Evolutionary conservation across 2,888 invertebrate species (phyloP), one percentile per base, ranked within the genome.

Genomic region (Pristionchus mayeri): DNA sequence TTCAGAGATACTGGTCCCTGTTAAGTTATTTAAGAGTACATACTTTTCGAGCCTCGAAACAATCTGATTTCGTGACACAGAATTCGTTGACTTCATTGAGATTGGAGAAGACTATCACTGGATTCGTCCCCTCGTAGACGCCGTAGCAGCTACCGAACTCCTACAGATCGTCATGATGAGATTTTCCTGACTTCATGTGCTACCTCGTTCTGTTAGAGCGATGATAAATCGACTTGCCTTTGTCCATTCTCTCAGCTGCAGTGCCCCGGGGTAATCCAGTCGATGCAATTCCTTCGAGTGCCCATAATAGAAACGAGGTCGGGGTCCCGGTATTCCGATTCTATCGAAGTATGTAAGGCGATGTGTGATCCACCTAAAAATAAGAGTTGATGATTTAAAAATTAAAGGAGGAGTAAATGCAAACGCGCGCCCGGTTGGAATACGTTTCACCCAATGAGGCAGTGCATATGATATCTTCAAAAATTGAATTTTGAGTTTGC

Each of bases 121-220:
- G 80, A 37, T 80, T 80, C 7, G 80, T 80, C 3, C 80, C 80
- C 27, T 80, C 80, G 27, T 80, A 80, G 27, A 80, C 52, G 24
- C 80, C 80, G 54, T 80, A 80, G 24, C 24, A 18, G 1, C 13
- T 34, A 24, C 80, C 80, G 27, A 57, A 80, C n/a, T 13, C 57
- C 80, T 80, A 30, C 9, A 50, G 13, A 18, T 71, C 71, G 16
- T 0, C 40, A 13, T 37, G 40, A 24, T 40, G n/a, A n/a, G n/a
- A n/a, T n/a, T n/a, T n/a, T n/a, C n/a, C n/a, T n/a, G n/a, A n/a
- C n/a, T n/a, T n/a, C n/a, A n/a, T n/a, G n/a, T n/a, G n/a, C n/a
- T n/a, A n/a, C n/a, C 30, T 24, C 7, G n/a, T n/a, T n/a, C n/a
- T n/a, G n/a, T n/a, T n/a, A n/a, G n/a, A n/a, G n/a, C n/a, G n/a